phyloP scores from a whole-genome alignment of 2,113 vertebrate species.

The Pimephales promelas region DNA sequence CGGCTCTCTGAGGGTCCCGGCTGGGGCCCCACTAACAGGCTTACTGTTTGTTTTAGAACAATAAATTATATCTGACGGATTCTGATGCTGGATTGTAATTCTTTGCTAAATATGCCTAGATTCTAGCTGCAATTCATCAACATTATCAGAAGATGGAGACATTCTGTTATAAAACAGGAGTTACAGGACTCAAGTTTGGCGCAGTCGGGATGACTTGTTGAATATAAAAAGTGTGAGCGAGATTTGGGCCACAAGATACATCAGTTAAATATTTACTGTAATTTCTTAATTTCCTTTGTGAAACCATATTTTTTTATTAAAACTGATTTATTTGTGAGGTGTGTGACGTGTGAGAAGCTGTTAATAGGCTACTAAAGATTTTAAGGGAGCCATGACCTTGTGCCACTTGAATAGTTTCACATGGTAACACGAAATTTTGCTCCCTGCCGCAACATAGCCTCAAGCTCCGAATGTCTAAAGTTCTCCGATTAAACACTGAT shows the following conservation, averaged over 20 bases:
- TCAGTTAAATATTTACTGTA: not conserved
- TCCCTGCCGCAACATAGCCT: not conserved
- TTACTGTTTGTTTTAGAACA: not conserved
- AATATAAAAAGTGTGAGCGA: not conserved
- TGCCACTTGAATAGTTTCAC: not conserved
- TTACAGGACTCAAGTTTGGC: not conserved
- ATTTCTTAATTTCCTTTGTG: not conserved
- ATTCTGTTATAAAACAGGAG: conserved; percentile 3
- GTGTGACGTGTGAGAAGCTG: not conserved
- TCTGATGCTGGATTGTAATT: not conserved
- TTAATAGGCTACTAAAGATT: no score
- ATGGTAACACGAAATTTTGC: not conserved
- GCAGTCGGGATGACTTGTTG: not conserved
- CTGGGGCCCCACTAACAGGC: no score
- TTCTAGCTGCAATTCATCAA: not conserved
- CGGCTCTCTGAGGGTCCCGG: not conserved
- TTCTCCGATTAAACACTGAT: not conserved
- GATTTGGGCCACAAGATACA: not conserved
- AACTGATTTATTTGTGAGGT: not conserved
- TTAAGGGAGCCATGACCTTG: not conserved
- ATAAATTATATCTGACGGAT: not conserved
- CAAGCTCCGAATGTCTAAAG: not conserved
- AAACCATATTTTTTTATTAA: not conserved
- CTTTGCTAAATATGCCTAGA: not conserved
- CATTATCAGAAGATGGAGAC: conserved; percentile 28